phyloP scores from a whole-genome alignment of 2,888 invertebrate genomes.

The Tetheella fluctuosa region DNA sequence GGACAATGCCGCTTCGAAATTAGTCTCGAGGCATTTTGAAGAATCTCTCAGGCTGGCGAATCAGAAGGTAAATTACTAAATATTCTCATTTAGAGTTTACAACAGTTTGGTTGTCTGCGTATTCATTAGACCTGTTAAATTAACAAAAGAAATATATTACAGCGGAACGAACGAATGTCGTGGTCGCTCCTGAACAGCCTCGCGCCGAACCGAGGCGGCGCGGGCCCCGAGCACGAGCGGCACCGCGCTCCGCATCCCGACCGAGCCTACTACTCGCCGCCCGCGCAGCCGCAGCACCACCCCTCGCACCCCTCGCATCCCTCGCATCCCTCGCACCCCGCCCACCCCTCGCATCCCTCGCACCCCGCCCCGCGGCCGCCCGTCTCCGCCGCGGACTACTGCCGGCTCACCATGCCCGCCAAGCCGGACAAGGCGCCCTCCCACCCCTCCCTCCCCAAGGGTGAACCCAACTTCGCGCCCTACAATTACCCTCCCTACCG shows the following conservation, averaged over 20 bases:
- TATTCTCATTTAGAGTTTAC: too few relatives aligned
- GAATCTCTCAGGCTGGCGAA: conserved; percentile 92
- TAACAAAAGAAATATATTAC: conserved; percentile 26
- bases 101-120: too few relatives aligned
- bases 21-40: conserved; percentile 95
- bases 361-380: conserved; percentile 48
- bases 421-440: conserved; percentile 65
- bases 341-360: conserved; percentile 35
- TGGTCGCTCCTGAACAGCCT: conserved; percentile 83
- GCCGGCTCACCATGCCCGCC: conserved; percentile 58
- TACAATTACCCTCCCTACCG: conserved; percentile 87
- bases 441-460: conserved; percentile 80
- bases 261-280: conserved; percentile 40
- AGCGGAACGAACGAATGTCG: conserved; percentile 83
- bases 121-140: neutral
- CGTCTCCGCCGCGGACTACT: conserved; percentile 58
- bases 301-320: conserved; percentile 45
- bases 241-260: conserved; percentile 54
- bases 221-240: conserved; percentile 55
- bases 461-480: conserved; percentile 87
- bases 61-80: conserved; percentile 85
- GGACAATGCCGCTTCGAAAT: conserved; percentile 90
- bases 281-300: conserved; percentile 45
- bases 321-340: conserved; percentile 52
- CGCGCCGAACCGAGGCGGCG: conserved; percentile 70